Conservation (phyloP, 2,888 invertebrate species). For the Eilema griseolum region DNA sequence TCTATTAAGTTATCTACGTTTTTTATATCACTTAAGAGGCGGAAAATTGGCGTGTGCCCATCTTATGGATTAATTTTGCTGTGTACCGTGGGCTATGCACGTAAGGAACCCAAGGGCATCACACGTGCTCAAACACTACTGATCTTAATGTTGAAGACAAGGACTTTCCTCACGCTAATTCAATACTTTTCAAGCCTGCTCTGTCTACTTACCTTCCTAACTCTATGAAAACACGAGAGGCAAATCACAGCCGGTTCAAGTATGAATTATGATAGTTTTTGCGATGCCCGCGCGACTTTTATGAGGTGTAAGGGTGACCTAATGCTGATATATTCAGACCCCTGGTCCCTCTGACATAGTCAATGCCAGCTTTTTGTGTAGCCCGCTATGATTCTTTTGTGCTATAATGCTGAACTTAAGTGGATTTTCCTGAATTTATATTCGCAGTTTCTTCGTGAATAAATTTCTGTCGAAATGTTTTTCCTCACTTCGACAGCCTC, state of each 20-base stretch:
- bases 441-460: constrained; percentile 11
- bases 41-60: no score
- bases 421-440: constrained; percentile 35
- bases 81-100: no score
- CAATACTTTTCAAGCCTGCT: no score
- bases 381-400: constrained; percentile 49
- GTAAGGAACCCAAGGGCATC: no score
- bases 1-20: no score
- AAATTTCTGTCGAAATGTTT: background rate
- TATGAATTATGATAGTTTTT: constrained; percentile 76
- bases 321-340: constrained; percentile 52
- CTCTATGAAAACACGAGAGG: constrained; percentile 42
- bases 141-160: no score
- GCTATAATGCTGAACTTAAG: constrained; percentile 41
- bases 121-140: no score
- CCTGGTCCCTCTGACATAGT: constrained; percentile 51
- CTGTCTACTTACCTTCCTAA: constrained; percentile 24
- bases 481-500: background rate
- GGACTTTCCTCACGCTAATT: no score
- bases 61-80: no score
- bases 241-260: constrained; percentile 63
- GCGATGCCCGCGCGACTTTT: constrained; percentile 63
- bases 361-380: constrained; percentile 48
- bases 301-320: constrained; percentile 60
- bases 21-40: no score